Conservation (phyloP, 1,140 invertebrate genomes). For the Drosophila pseudoobscura region DNA sequence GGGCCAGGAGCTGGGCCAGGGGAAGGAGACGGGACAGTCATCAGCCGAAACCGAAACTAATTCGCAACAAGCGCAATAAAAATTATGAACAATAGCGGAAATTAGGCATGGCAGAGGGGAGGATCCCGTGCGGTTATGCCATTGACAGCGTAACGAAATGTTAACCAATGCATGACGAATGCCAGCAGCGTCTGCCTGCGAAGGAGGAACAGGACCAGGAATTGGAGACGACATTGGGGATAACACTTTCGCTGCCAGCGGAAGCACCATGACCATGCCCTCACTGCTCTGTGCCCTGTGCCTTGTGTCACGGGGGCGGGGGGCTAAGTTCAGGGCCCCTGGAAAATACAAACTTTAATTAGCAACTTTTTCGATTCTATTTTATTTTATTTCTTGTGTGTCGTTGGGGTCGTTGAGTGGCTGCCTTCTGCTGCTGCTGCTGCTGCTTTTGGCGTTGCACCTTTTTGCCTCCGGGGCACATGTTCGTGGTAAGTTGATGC, state of each 20-base stretch:
- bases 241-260: constrained; percentile 68
- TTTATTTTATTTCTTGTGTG: constrained; percentile 12
- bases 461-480: constrained; percentile 64
- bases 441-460: constrained; percentile 71
- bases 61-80: constrained; percentile 82
- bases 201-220: background rate
- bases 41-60: constrained; percentile 79
- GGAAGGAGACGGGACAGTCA: constrained; percentile 4
- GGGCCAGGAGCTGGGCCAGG: background rate
- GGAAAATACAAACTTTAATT: constrained; percentile 76
- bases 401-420: constrained; percentile 56
- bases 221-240: constrained; percentile 42
- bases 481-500: constrained; percentile 68
- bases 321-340: constrained; percentile 59
- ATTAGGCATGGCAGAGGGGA: constrained; percentile 65
- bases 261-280: constrained; percentile 17
- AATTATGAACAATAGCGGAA: constrained; percentile 82
- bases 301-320: background rate
- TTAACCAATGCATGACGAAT: constrained; percentile 76
- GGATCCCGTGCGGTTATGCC: constrained; percentile 39
- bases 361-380: constrained; percentile 66
- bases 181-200: constrained; percentile 33
- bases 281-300: background rate
- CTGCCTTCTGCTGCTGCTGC: too few relatives aligned
- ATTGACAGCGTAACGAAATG: constrained; percentile 79